These are phyloP conservation scores for Gouania willdenowi DNA, from an alignment of 2,797 vertebrate genomes.

Conservation along the genomic window DNA sequence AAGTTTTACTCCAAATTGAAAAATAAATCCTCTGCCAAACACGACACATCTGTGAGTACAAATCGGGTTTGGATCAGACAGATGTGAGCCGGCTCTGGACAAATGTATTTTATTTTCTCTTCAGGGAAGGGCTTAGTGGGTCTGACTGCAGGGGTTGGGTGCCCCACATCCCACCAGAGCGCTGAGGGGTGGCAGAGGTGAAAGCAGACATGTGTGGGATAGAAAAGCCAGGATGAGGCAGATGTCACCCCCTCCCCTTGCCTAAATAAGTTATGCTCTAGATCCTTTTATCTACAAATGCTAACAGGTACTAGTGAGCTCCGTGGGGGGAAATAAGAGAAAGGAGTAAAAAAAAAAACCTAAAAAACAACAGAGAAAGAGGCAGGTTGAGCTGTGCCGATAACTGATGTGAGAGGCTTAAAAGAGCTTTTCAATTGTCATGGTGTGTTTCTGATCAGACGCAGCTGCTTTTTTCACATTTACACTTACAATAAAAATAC, in stretches of 20 bases:
- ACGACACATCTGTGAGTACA: constrained; percentile 36
- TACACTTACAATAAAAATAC: constrained; percentile 11
- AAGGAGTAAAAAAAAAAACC: constrained; percentile 13
- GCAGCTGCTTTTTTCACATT: constrained; percentile 22
- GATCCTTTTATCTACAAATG: constrained; percentile 64
- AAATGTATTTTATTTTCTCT: constrained; percentile 60
- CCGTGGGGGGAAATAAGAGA: constrained; percentile 22
- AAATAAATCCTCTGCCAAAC: constrained; percentile 32
- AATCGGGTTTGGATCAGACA: constrained; percentile 45
- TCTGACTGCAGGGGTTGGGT: constrained; percentile 59
- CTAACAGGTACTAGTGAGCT: constrained; percentile 63
- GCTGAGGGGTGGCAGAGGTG: constrained; percentile 21
- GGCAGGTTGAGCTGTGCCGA: constrained; percentile 6
- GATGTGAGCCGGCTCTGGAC: constrained; percentile 51
- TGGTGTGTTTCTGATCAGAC: constrained; percentile 46
- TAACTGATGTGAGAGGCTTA: constrained; percentile 32
- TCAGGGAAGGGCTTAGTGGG: constrained; percentile 31
- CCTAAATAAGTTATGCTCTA: constrained; percentile 68
- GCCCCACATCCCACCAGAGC: constrained; percentile 46
- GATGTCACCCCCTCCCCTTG: constrained; percentile 1
- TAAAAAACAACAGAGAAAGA: constrained; percentile 13
- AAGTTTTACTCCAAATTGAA: constrained; percentile 24
- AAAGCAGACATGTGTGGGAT: constrained; percentile 38
- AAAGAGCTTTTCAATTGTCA: constrained; percentile 28
- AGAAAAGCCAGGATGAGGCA: constrained; percentile 27